Evolutionary conservation across 2,113 vertebrate genomes (phyloP).

Genomic region (Orcinus orca): DNA sequence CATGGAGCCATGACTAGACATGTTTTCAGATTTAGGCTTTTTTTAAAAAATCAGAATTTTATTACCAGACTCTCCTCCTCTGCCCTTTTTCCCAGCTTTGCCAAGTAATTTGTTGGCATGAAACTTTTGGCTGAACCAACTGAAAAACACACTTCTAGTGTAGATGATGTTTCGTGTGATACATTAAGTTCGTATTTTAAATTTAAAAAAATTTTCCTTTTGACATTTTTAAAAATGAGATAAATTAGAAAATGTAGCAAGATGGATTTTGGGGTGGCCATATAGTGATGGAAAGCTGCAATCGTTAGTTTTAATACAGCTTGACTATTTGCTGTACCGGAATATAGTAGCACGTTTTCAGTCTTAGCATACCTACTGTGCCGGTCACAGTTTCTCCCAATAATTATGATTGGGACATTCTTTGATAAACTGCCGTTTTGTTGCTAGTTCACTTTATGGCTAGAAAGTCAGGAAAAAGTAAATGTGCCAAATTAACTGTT

Average conservation of each 20-base stretch:
- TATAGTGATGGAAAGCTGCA: background rate
- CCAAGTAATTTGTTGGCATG: constrained; percentile 10
- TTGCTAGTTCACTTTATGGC: constrained; percentile 58
- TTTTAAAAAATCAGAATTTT: background rate
- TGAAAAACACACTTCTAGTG: constrained; percentile 7
- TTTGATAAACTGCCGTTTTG: constrained; percentile 45
- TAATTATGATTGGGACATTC: background rate
- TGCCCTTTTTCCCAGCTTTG: background rate
- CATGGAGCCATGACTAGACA: background rate
- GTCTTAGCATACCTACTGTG: background rate
- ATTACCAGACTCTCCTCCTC: background rate
- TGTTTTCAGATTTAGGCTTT: constrained; percentile 25
- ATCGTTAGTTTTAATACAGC: background rate
- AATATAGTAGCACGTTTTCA: background rate
- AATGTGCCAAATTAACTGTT: constrained; percentile 72
- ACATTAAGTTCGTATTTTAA: constrained; percentile 34
- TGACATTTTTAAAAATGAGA: background rate
- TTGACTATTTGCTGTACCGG: background rate
- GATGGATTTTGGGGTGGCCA: background rate
- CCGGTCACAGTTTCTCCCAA: constrained; percentile 7
- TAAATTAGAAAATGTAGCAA: background rate
- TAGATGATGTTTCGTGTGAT: background rate
- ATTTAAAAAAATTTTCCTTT: constrained; percentile 41
- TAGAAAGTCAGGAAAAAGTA: constrained; percentile 52
- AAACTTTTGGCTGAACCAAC: constrained; percentile 8